These are phyloP conservation scores for Plectus sambesii DNA, from an alignment of 1,140 invertebrate genomes.

Conservation along the genomic window DNA sequence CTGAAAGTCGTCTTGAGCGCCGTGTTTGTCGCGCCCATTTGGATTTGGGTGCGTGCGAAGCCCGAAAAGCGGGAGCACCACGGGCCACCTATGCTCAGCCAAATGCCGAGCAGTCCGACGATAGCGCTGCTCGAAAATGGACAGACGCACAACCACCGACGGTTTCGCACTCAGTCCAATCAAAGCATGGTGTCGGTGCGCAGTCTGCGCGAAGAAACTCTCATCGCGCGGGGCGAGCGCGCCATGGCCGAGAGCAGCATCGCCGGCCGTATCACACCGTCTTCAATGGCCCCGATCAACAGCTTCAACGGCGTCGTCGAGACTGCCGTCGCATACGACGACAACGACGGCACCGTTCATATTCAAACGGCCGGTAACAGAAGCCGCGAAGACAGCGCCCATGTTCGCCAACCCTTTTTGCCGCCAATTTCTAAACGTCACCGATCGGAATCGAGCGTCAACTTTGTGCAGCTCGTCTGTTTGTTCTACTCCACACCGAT, in stretches of 20 bases:
- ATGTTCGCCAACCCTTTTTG: not conserved
- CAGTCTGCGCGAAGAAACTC: conserved; percentile 21
- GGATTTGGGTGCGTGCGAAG: conserved; percentile 19
- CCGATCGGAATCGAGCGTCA: conserved; percentile 2
- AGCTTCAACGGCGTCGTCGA: conserved; percentile 1
- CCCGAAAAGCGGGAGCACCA: no score
- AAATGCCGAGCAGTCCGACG: conserved; percentile 21
- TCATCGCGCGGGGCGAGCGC: no score
- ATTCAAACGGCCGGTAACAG: conserved; percentile 3
- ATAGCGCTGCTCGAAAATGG: conserved; percentile 28
- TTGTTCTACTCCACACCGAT: conserved; percentile 39
- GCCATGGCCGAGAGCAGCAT: not conserved
- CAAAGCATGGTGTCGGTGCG: conserved; percentile 16
- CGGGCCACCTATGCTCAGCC: not conserved
- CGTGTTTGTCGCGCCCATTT: conserved; percentile 19
- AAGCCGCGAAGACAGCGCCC: not conserved
- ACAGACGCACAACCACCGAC: conserved; percentile 10
- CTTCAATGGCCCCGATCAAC: conserved; percentile 7
- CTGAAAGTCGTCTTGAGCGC: conserved; percentile 31
- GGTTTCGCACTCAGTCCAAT: not conserved
- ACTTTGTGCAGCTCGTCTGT: no score
- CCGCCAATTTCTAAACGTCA: not conserved
- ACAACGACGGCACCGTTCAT: conserved; percentile 12
- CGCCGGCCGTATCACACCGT: conserved; percentile 3
- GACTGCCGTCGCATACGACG: conserved; percentile 1